Base-by-base conservation (phyloP, 1,140 invertebrate species). In the Psix sp. region DNA sequence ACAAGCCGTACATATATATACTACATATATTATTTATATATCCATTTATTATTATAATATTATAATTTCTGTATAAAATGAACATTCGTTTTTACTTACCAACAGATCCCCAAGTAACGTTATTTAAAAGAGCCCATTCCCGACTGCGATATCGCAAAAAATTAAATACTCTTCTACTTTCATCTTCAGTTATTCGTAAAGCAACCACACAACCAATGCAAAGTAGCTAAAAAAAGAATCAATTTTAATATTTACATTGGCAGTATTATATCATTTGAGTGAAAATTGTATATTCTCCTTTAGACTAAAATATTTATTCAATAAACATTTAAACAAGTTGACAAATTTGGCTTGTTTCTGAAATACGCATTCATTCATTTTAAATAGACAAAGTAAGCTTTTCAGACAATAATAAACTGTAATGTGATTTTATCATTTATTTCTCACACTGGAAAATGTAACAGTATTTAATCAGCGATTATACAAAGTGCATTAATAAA, bases 81-180 rank as follows among this genome's bases (percentile, higher is more conserved):
- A n/a, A n/a, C n/a, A n/a, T n/a, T n/a, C n/a, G n/a, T n/a, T n/a
- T 24, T 24, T 4, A 84, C 85, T 89, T 83, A 91, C 91, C 86
- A 89, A 93, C 74, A 87, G 89, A 54, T 89, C 90, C 91, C 91
- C 92, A 93, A 0, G 92, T 93, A 21, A 93, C 89, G 54, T 91
- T 93, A 56, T 89, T 92, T 39, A 93, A 82, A 3, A 93, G 87
- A n/a, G 91, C 91, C 92, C 92, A 93, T 84, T 93, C 92, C 46
- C 90, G 85, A 16, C 92, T 93, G 17, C 91, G 81, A 84, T 93
- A 93, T 81, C 93, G 90, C 36, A 93, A 84, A 57, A 90, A 90
- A 35, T 91, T 88, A 51, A 90, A 90, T 29, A 93, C 83, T 51
- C 92, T 86, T 38, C 88, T 86, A 29, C 91, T 91, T 80, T 94